phyloP scores from a whole-genome alignment of 2,113 vertebrate genomes.

The Xenotilapia leptura region DNA sequence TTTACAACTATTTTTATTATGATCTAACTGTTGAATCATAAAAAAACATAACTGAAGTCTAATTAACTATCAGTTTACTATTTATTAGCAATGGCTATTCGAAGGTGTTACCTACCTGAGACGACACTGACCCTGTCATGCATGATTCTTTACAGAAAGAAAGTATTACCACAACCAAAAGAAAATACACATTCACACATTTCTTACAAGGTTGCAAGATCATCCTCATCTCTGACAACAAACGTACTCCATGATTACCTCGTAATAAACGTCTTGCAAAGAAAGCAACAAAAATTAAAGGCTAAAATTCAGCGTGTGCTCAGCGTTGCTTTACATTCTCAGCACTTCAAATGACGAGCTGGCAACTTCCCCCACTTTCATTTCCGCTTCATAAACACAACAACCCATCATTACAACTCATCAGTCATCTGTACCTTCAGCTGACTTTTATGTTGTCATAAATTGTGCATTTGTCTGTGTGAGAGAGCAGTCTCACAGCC shows the following conservation, averaged over 20 bases:
- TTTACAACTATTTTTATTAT: not conserved
- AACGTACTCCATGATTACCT: not conserved
- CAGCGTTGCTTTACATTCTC: not conserved
- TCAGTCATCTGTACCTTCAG: not conserved
- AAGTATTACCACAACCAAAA: not conserved
- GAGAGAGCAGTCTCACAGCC: not conserved
- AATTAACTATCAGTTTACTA: not conserved
- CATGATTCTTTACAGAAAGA: not conserved
- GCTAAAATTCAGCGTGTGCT: not conserved
- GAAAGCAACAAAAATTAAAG: not conserved
- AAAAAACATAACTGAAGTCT: not conserved
- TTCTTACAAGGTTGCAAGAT: not conserved
- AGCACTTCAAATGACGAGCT: not conserved
- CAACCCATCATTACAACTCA: not conserved
- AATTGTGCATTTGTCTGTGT: not conserved
- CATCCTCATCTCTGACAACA: not conserved
- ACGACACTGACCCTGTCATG: not conserved
- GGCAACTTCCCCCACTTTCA: not conserved
- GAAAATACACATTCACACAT: not conserved
- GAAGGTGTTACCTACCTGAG: not conserved
- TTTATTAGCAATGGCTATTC: not conserved
- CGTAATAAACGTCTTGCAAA: not conserved
- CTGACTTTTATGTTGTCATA: not conserved
- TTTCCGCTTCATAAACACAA: not conserved
- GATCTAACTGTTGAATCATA: not conserved